Percentiles rank a stretch among this genome's conserved stretches.
These are phyloP conservation scores for Hypomecis punctinalis DNA, from an alignment of 2,888 invertebrate genomes.

Conservation along the genomic window DNA sequence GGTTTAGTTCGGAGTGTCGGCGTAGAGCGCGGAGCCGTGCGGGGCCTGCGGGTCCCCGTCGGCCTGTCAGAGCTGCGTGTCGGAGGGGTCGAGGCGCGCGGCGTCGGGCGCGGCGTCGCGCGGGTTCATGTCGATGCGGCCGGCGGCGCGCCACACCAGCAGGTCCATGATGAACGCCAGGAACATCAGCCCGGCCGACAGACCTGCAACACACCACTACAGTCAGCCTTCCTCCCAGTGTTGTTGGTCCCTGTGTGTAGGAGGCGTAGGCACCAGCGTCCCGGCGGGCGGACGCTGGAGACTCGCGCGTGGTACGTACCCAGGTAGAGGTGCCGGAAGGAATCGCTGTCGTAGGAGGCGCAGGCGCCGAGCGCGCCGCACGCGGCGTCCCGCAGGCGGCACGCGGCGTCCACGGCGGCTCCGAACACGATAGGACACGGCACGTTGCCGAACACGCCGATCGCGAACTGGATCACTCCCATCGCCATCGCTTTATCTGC, in stretches of 20 bases:
- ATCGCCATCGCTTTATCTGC: conserved; percentile 97
- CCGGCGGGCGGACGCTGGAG: conserved; percentile 81
- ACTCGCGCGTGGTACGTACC: conserved; percentile 78
- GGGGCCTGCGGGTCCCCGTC: conserved; percentile 13
- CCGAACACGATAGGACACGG: conserved; percentile 98
- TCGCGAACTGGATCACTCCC: conserved; percentile 96
- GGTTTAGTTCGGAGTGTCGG: too few species aligned
- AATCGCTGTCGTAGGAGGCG: conserved; percentile 93
- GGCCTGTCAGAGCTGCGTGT: conserved; percentile 73
- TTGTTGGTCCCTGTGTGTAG: conserved; percentile 94
- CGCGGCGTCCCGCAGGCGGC: conserved; percentile 93
- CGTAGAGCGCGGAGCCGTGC: conserved; percentile 61
- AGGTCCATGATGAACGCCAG: conserved; percentile 95
- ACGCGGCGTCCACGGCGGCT: conserved; percentile 96
- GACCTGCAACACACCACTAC: conserved; percentile 82
- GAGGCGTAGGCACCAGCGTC: conserved; percentile 96
- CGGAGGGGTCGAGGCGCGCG: conserved; percentile 44
- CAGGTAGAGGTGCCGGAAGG: conserved; percentile 93
- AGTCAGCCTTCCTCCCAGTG: background rate
- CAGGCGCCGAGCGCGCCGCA: conserved; percentile 94
- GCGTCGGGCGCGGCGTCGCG: conserved; percentile 56
- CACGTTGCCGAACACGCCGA: conserved; percentile 96
- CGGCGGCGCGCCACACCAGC: conserved; percentile 95
- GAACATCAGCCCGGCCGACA: conserved; percentile 93
- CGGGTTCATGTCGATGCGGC: conserved; percentile 90